A percentile compares a stretch with the other conserved stretches of the same genome.
phyloP scores from a whole-genome alignment of 2,797 vertebrate species.

The Eutrigla gurnardus region DNA sequence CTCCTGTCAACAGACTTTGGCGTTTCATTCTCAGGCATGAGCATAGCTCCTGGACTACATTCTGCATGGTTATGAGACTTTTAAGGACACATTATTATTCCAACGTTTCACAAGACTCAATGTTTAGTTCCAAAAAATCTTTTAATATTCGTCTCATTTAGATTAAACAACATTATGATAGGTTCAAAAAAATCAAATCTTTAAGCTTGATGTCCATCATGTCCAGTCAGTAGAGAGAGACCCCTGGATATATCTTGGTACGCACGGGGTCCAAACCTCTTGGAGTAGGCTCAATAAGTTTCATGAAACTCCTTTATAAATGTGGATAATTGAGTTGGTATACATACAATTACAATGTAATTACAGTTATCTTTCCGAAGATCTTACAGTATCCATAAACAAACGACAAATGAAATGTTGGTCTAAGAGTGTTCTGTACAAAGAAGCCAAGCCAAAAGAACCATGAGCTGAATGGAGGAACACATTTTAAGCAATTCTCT shows the following conservation, averaged over 20 bases:
- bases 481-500: conserved; percentile 76
- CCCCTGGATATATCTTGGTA: conserved; percentile 52
- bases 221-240: conserved; percentile 62
- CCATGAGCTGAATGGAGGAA: conserved; percentile 73
- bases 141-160: conserved; percentile 80
- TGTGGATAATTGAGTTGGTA: conserved; percentile 70
- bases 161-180: conserved; percentile 81
- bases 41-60: neutral
- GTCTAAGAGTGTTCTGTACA: conserved; percentile 82
- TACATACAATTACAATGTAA: conserved; percentile 79
- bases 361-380: conserved; percentile 75
- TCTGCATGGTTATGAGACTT: conserved; percentile 3
- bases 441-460: conserved; percentile 83
- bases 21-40: conserved; percentile 4
- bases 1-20: neutral
- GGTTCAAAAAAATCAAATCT: conserved; percentile 73
- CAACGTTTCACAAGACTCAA: conserved; percentile 55
- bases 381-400: conserved; percentile 78
- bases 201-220: conserved; percentile 66
- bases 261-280: conserved; percentile 55
- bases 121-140: conserved; percentile 78
- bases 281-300: conserved; percentile 46
- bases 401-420: conserved; percentile 80
- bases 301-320: conserved; percentile 64
- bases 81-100: conserved; percentile 8